Percentiles rank a stretch among this genome's conserved stretches.
Conservation (phyloP, 1,140 invertebrate genomes). For the Neotoxoptera formosana region DNA sequence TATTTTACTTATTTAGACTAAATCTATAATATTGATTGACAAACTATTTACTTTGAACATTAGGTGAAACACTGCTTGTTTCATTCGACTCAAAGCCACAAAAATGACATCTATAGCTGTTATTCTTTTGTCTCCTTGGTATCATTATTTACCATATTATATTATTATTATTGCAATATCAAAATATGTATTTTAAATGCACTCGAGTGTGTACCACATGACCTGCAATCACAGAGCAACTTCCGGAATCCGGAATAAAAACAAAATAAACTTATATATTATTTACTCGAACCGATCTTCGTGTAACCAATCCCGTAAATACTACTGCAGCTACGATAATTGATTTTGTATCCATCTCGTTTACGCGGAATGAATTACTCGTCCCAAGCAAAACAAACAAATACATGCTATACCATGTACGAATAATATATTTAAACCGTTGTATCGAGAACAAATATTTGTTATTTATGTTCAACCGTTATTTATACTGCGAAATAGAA, state of each 20-base stretch:
- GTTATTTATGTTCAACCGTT: neutral
- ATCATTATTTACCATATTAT: too few relatives aligned
- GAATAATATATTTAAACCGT: neutral
- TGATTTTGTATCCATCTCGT: neutral
- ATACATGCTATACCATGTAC: neutral
- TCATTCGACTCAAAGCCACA: too few relatives aligned
- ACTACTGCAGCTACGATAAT: neutral
- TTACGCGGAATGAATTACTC: neutral
- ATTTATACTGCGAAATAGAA: neutral
- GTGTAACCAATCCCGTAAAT: neutral
- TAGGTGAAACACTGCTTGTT: too few relatives aligned
- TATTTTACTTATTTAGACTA: too few relatives aligned
- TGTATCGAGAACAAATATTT: neutral
- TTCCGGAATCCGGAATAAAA: neutral
- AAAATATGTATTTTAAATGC: neutral
- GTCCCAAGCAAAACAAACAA: neutral
- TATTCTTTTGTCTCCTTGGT: too few relatives aligned
- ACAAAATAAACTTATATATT: neutral
- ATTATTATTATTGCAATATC: neutral
- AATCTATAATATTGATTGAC: too few relatives aligned
- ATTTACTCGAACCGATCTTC: neutral
- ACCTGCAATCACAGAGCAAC: neutral
- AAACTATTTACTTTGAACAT: too few relatives aligned
- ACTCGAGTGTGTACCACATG: neutral
- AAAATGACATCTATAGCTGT: too few relatives aligned